These are phyloP conservation scores for Cheilosia grossa DNA, from an alignment of 2,888 invertebrate genomes.

Conservation along the genomic window DNA sequence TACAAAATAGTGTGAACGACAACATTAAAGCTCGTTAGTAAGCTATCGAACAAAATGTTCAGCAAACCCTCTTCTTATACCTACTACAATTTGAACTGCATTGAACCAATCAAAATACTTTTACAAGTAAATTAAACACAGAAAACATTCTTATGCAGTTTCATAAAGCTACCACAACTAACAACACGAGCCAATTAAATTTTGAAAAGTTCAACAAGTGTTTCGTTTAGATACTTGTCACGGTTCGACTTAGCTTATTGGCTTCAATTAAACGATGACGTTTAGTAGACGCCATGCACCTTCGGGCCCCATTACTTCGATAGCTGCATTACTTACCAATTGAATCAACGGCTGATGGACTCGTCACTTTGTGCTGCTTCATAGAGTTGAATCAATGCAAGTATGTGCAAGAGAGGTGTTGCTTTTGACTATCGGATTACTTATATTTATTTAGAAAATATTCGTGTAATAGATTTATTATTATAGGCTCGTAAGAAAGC, in stretches of 20 bases:
- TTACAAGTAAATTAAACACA: slow-evolving; percentile 33
- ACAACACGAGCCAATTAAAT: slow-evolving; percentile 68
- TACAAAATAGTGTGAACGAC: too few species aligned
- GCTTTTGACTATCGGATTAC: too few species aligned
- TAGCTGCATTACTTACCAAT: slow-evolving; percentile 14
- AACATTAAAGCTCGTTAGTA: too few species aligned
- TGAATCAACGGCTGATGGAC: slow-evolving; percentile 25
- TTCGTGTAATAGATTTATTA: too few species aligned
- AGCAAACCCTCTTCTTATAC: too few species aligned
- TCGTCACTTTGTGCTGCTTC: slow-evolving; percentile 19
- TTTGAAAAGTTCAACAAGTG: slow-evolving; percentile 73
- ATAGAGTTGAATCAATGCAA: neutral
- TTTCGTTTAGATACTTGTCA: slow-evolving; percentile 71
- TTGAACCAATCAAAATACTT: slow-evolving; percentile 55
- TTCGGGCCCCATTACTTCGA: slow-evolving; percentile 24
- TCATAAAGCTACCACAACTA: slow-evolving; percentile 33
- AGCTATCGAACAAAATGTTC: too few species aligned
- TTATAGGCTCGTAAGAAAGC: too few species aligned
- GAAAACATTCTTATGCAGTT: slow-evolving; percentile 36
- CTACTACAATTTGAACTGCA: neutral
- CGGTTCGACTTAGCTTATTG: slow-evolving; percentile 50
- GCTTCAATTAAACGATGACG: slow-evolving; percentile 62
- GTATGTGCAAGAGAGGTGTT: too few species aligned
- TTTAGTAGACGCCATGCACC: slow-evolving; percentile 57
- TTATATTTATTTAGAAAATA: too few species aligned